Base-by-base conservation (phyloP, 2,797 vertebrate genomes). In the Acipenser ruthenus region DNA sequence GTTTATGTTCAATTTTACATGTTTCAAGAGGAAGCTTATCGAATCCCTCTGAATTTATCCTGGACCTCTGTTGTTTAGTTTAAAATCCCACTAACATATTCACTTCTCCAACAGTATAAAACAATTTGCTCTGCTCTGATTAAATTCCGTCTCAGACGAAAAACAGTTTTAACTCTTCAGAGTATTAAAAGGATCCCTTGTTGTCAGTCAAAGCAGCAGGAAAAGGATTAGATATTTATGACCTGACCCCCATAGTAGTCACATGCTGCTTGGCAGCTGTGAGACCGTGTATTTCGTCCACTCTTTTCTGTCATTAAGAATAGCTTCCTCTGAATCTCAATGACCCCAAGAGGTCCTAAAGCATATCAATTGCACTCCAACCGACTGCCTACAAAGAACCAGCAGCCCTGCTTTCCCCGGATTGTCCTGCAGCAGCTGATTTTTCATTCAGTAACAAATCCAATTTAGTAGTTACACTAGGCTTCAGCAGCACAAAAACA, bases 401-500 rank as follows among this genome's bases (percentile, higher is more conserved):
- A 83, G 85, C 81, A 80, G 79, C 86, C 86, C 86, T 48, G 83
- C 89, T 89, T 89, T 90, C 87, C 88, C 86, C 75, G 84, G 80
- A 88, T 84, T 85, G 80, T 89, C 88, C 87, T 80, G 80, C 79
- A 90, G 88, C 86, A 91, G 88, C 88, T 86, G 87, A 93, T 89
- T 92, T 83, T 85, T 90, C 81, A 89, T 93, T 94, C 90, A 91
- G 80, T 83, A 83, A 91, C 86, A 93, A 94, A 95, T 94, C 90
- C 88, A 93, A 92, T 92, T 92, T 90, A 90, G 86, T 86, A 87
- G 83, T 84, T 88, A 88, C 86, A 88, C 90, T 86, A 84, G 87
- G 81, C 84, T 89, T 62, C 89, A 88, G 82, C n/a, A 55, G 7
- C n/a, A 55, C n/a, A 10, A 55, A n/a, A 55, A 55, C 9, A 55